Percentiles rank a stretch among this genome's conserved stretches.
These are phyloP conservation scores for Coracias cyanogaster DNA, from an alignment of 2,797 vertebrate genomes.

Conservation along the genomic window DNA sequence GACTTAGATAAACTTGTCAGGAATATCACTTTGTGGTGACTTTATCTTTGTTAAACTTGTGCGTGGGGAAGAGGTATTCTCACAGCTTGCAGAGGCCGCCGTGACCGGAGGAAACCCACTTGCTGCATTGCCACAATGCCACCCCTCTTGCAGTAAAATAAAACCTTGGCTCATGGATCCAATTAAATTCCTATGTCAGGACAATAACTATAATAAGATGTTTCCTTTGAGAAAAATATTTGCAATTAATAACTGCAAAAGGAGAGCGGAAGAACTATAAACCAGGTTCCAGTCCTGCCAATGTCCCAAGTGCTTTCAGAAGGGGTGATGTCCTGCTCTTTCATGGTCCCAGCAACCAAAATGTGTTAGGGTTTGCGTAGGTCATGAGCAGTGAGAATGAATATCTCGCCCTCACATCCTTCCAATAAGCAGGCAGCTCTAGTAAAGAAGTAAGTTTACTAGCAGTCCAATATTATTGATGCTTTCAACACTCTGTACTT, in stretches of 20 bases:
- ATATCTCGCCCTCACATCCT: not conserved
- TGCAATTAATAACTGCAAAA: not conserved
- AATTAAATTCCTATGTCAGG: not conserved
- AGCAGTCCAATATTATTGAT: slow-evolving; percentile 4
- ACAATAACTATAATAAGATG: fast-evolving
- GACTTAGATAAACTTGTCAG: slow-evolving; percentile 62
- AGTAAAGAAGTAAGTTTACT: slow-evolving; percentile 18
- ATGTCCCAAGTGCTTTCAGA: not conserved
- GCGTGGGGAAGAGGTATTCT: not conserved
- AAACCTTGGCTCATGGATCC: not conserved
- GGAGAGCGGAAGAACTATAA: not conserved
- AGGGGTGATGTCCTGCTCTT: not conserved
- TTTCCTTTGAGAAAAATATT: not conserved
- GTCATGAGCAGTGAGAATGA: fast-evolving
- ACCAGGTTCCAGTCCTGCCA: not conserved
- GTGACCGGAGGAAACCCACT: not conserved
- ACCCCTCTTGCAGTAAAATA: not conserved
- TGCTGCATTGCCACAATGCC: not conserved
- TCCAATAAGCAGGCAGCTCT: not conserved
- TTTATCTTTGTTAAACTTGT: slow-evolving; percentile 54
- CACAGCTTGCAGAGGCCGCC: not conserved
- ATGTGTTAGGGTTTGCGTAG: not conserved
- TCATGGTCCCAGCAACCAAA: not conserved
- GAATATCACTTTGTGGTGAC: slow-evolving; percentile 59
- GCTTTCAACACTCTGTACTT: slow-evolving; percentile 52